Evolutionary conservation across 2,888 invertebrate genomes (phyloP), one percentile per base, ranked within the genome.

Genomic region (Eupithecia centaureata): DNA sequence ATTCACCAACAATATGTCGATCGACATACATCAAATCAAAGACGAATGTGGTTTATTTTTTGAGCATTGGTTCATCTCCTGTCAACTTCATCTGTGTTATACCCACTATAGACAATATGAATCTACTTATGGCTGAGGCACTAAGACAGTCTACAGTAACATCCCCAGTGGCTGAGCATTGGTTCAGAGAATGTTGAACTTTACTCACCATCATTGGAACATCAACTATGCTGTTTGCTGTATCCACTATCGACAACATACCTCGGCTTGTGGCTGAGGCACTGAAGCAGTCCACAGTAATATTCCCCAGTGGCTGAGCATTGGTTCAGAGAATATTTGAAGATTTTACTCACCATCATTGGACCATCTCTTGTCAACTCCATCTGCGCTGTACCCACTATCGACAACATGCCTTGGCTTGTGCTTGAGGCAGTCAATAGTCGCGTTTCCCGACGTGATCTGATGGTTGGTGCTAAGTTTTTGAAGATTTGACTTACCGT

Each of bases 191-290:
- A n/a, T n/a, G n/a, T n/a, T n/a, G 10, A 8, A 32, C 10, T 7
- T 32, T 15, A n/a, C n/a, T n/a, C n/a, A n/a, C n/a, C n/a, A n/a
- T n/a, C n/a, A n/a, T n/a, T n/a, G n/a, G n/a, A n/a, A n/a, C n/a
- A n/a, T n/a, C n/a, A n/a, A n/a, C n/a, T n/a, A n/a, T n/a, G n/a
- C n/a, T n/a, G n/a, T n/a, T n/a, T n/a, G n/a, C n/a, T n/a, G n/a
- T n/a, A n/a, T 0, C 98, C 98, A 72, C 97, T 97, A 86, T 98
- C 98, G 25, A 97, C 96, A 64, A 97, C 97, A 86, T 97, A 96
- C 69, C 94, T 82, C 60, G 91, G 92, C 78, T 91, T 90, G 67
- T 92, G 92, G 77, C 93, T n/a, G n/a, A n/a, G n/a, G n/a, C n/a
- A n/a, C n/a, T n/a, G n/a, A n/a, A n/a, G n/a, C n/a, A n/a, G n/a